Evolutionary conservation across 2,797 vertebrate genomes (phyloP), one percentile per base, ranked within the genome.

Genomic region (Alcedo quadribrachys): DNA sequence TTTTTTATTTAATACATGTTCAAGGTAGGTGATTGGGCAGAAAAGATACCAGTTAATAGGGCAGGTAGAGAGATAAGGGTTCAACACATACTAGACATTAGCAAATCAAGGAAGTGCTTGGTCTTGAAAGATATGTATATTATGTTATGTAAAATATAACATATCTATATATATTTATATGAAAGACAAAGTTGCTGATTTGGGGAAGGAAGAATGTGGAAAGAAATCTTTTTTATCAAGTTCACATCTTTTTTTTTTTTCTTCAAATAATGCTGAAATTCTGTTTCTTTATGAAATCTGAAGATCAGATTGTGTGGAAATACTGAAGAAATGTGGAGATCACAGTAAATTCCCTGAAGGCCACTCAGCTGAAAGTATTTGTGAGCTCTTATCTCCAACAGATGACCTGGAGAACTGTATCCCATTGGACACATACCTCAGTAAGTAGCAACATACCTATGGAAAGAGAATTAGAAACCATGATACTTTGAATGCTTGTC

Each of bases 251-350:
- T n/a, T 33, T 33, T 33, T 20, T 80, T 84, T 61, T 61, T 21
- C 32, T 55, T 66, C 21, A 45, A 89, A 42, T 78, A 43, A 5
- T 42, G 13, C 68, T 77, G 15, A 81, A 85, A 42, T 83, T 87
- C 28, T 93, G 21, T 79, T 83, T 92, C 12, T 73, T 81, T 94
- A 24, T 90, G 95, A 95, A 43, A 86, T 94, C 80, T 96, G 79
- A 97, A 99, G 99, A 96, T 99, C 99, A 67, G 99, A 99, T 92
- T 99, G 99, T 94, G 98, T 99, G 90, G 98, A 99, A 95, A 99
- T 99, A 97, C 97, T 99, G 90, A 99, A 98, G 74, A 98, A 99
- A 96, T 99, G 99, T 94, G 99, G 99, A n/a, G 99, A 99, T 97
- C 98, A 97, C 74, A 98, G 97, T 82, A 98, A 98, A 91, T 99